Base-by-base conservation (phyloP, 2,888 invertebrate genomes). In the Plebejus melissa region DNA sequence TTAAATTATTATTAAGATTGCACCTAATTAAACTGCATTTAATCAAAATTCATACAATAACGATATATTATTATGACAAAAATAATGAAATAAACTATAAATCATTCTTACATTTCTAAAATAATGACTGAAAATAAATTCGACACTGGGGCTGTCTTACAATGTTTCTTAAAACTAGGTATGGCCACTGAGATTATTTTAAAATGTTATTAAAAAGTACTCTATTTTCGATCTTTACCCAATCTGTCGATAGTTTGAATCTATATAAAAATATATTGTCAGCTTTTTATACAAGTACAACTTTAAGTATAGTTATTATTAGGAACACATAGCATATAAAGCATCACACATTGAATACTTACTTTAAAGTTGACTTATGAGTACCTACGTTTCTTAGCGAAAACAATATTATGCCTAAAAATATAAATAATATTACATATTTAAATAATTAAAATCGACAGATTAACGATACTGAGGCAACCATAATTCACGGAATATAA, bases 81-180 rank as follows among this genome's bases (percentile, higher is more conserved):
- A 32, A 65, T 6, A 65, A 65, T 65, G 65, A 65, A 36, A 65
- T 65, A 32, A 65, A 65, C 32, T 32, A 38, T 5, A 38, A 65
- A 65, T 65, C 11, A 65, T 65, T 65, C 32, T 13, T 13, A 69
- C 41, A 38, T 69, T 69, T n/a, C 36, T 36, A 72, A 54, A 36
- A 72, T 54, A 72, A 54, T 72, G 72, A 72, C 54, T 54, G 72
- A 54, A 72, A 54, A 32, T 72, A 72, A 72, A 72, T 72, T 72
- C 72, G 72, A 72, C 22, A 46, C 41, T 41, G 54, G 32, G 16
- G 72, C 72, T 54, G 72, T 72, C 72, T 72, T 72, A 72, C 50
- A 70, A 54, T 36, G 32, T 28, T 54, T 50, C 28, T 72, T 54
- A 72, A 36, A 50, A 72, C 72, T 46, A 71, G 13, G 7, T 71